Evolutionary conservation across 1,140 invertebrate genomes (phyloP).

Genomic region (Cydia strobilella): DNA sequence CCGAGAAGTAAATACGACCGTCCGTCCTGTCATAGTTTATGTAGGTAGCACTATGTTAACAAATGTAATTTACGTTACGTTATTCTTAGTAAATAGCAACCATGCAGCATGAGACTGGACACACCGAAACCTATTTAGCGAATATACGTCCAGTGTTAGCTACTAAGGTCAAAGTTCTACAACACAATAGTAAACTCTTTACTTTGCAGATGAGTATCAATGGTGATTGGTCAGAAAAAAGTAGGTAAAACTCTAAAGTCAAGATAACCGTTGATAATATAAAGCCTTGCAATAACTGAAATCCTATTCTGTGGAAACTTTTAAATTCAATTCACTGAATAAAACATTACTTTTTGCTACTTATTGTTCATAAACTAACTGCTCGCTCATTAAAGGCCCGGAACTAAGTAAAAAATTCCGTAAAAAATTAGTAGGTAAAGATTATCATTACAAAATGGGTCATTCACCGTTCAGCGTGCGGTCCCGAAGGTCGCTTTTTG

Average conservation of each 20-base stretch:
- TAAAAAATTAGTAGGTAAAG: conserved; percentile 12
- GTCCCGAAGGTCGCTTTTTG: conserved; percentile 52
- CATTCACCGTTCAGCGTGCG: conserved; percentile 48
- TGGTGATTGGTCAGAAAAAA: not conserved
- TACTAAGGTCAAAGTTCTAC: too few species aligned
- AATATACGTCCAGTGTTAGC: too few species aligned
- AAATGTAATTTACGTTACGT: too few species aligned
- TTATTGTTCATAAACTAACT: not conserved
- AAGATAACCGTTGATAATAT: not conserved
- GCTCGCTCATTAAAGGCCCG: not conserved
- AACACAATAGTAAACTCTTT: too few species aligned
- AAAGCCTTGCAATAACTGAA: too few species aligned
- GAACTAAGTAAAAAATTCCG: not conserved
- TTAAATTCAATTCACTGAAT: not conserved
- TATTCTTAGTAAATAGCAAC: too few species aligned
- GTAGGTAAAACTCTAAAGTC: not conserved
- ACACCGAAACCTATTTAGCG: too few species aligned
- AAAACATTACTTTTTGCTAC: not conserved
- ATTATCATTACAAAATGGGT: conserved; percentile 47
- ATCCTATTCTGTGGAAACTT: not conserved
- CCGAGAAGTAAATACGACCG: too few species aligned
- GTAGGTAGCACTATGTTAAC: too few species aligned
- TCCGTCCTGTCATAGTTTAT: too few species aligned
- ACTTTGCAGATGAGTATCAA: too few species aligned
- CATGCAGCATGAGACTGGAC: too few species aligned